Conservation (phyloP, 2,888 invertebrate species). For the Petrophora chlorosata region DNA sequence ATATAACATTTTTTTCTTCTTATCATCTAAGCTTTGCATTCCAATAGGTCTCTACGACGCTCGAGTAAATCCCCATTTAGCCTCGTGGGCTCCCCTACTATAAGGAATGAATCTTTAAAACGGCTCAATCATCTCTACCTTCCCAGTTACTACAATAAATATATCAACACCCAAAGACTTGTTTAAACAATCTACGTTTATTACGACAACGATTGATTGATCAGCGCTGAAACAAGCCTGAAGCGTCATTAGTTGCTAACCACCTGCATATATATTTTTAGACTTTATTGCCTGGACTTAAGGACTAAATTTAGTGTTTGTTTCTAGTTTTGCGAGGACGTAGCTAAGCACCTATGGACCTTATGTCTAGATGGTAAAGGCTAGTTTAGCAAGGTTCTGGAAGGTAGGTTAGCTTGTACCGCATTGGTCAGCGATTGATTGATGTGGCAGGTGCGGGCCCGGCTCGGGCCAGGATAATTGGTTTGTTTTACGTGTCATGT, state of each 20-base stretch:
- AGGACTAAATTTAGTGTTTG: not conserved
- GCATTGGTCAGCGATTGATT: slow-evolving; percentile 30
- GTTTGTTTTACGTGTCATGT: slow-evolving; percentile 35
- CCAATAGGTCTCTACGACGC: too few relatives aligned
- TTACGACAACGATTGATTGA: slow-evolving; percentile 20
- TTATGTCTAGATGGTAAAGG: slow-evolving; percentile 6
- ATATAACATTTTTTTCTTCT: too few relatives aligned
- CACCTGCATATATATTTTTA: not conserved
- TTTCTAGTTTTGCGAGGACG: not conserved
- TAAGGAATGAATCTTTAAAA: too few relatives aligned
- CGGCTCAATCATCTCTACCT: not conserved
- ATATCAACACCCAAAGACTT: slow-evolving; percentile 11
- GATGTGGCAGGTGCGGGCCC: slow-evolving; percentile 35
- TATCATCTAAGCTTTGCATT: too few relatives aligned
- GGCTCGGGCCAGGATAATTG: slow-evolving; percentile 32
- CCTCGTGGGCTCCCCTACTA: too few relatives aligned
- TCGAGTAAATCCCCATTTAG: too few relatives aligned
- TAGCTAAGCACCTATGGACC: not conserved
- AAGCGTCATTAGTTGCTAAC: slow-evolving; percentile 6
- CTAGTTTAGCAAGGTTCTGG: slow-evolving; percentile 2
- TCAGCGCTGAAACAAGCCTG: slow-evolving; percentile 10
- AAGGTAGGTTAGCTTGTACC: slow-evolving; percentile 2
- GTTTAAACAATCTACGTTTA: slow-evolving; percentile 17
- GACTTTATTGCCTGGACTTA: not conserved
- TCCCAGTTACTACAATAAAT: not conserved